These are phyloP conservation scores for Mus pahari DNA, from an alignment of 2,113 vertebrate species.

Conservation along the genomic window DNA sequence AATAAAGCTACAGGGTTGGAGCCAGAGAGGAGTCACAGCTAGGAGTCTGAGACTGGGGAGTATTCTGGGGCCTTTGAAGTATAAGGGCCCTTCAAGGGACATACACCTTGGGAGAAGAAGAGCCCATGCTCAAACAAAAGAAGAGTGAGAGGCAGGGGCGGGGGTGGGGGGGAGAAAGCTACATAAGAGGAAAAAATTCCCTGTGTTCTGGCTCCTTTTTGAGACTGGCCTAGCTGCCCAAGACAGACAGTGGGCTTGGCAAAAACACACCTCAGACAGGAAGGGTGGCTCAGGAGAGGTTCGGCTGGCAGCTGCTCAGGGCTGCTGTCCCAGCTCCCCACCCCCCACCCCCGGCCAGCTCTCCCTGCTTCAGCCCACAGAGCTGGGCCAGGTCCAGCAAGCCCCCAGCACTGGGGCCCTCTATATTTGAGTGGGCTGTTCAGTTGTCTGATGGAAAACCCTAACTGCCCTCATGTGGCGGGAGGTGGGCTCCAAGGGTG, in stretches of 20 bases:
- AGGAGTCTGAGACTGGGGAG: neutral
- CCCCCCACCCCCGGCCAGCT: neutral
- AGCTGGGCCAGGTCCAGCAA: neutral
- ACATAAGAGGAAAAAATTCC: conserved; percentile 7
- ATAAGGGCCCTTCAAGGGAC: neutral
- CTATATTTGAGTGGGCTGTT: neutral
- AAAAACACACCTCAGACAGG: conserved; percentile 81
- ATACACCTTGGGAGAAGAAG: neutral
- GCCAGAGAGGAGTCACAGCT: neutral
- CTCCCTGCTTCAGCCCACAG: conserved; percentile 24
- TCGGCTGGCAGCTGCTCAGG: conserved; percentile 52
- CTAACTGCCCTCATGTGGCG: neutral
- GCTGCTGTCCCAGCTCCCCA: conserved; percentile 22
- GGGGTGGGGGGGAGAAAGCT: neutral
- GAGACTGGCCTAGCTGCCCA: conserved; percentile 56
- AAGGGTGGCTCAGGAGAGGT: conserved; percentile 69
- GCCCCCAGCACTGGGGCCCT: neutral
- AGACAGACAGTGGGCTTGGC: conserved; percentile 79
- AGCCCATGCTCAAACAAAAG: neutral
- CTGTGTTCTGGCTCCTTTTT: conserved; percentile 62
- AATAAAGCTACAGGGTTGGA: neutral
- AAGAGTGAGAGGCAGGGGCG: neutral
- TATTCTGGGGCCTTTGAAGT: neutral
- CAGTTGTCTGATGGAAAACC: neutral
- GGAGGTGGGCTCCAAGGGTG: neutral